These are phyloP conservation scores for Rotaria sp. DNA, from an alignment of 2,888 invertebrate genomes.

Conservation along the genomic window DNA sequence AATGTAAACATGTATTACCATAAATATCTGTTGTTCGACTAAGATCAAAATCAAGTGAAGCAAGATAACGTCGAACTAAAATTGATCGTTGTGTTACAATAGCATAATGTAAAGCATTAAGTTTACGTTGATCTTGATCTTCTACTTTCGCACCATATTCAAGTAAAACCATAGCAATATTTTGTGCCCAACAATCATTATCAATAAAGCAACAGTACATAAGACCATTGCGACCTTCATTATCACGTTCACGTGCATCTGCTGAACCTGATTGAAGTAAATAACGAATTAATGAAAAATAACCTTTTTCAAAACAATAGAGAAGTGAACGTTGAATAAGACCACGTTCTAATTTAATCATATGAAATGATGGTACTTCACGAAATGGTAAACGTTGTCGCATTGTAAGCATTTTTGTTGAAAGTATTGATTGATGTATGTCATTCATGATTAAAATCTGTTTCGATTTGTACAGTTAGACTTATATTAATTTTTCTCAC, in stretches of 20 bases:
- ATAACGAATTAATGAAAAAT: slow-evolving; percentile 35
- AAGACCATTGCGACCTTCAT: background rate
- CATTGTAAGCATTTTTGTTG: background rate
- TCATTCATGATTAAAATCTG: background rate
- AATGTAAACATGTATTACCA: slow-evolving; percentile 38
- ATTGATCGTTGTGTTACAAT: slow-evolving; percentile 29
- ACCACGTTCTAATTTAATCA: slow-evolving; percentile 7
- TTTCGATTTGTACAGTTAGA: background rate
- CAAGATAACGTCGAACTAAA: slow-evolving; percentile 25
- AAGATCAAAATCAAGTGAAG: slow-evolving; percentile 36
- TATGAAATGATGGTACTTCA: background rate
- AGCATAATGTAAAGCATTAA: slow-evolving; percentile 35
- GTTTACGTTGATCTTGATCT: slow-evolving; percentile 18
- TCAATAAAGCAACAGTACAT: slow-evolving; percentile 38
- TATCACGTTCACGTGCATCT: slow-evolving; percentile 30
- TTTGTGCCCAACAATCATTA: slow-evolving; percentile 36
- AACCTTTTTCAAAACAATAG: slow-evolving; percentile 31
- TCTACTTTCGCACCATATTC: slow-evolving; percentile 36
- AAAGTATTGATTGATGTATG: background rate
- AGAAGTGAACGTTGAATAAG: background rate
- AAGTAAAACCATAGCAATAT: slow-evolving; percentile 28
- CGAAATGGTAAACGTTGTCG: background rate
- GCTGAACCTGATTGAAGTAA: slow-evolving; percentile 20
- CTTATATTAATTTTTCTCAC: background rate
- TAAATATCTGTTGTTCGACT: slow-evolving; percentile 17